Evolutionary conservation across 2,888 invertebrate genomes (phyloP), one percentile per base, ranked within the genome.

Genomic region (Eueremaeus valkanovi): DNA sequence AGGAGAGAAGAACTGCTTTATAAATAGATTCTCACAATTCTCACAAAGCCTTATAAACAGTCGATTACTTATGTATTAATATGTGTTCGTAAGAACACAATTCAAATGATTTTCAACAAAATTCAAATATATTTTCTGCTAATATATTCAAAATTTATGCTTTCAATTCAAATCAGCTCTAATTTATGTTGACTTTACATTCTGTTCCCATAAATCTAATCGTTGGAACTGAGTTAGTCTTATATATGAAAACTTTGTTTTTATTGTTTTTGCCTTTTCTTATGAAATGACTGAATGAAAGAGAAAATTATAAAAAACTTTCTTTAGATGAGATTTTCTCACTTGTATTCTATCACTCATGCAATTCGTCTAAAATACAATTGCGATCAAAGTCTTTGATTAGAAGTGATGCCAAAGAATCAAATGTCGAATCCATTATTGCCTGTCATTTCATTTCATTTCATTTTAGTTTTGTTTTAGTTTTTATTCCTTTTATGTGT

Each of bases 1-100:
- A 27, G 55, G 24, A 24, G 24, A 55, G 24, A 27, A 27, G n/a
- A n/a, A n/a, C n/a, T n/a, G n/a, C n/a, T 8, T 27, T 55, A 55
- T 21, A 55, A 55, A 63, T 63, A 36, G 63, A 27, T 63, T 61
- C n/a, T 24, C 33, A 31, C 33, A 63, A 31, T 63, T 16, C 63
- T 55, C 11, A 55, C 36, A 36, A 36, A 5, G 11, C 36, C 11
- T 36, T 36, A 51, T 51, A 55, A 55, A 55, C 55, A 55, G 55
- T 27, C 55, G 21, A 27, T 55, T 13, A 18, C 45, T 45, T 45
- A 16, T 9, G 18, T 45, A 45, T 45, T 45, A 45, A 45, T 45
- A 2, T 13, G 8, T 40, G 11, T 45, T 45, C 18, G 11, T 13
- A 9, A 9, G 45, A 45, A 45, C 3, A 9, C 18, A 45, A 9